These are phyloP conservation scores for Phyto melanocephala DNA, from an alignment of 2,888 invertebrate species.

Conservation along the genomic window DNA sequence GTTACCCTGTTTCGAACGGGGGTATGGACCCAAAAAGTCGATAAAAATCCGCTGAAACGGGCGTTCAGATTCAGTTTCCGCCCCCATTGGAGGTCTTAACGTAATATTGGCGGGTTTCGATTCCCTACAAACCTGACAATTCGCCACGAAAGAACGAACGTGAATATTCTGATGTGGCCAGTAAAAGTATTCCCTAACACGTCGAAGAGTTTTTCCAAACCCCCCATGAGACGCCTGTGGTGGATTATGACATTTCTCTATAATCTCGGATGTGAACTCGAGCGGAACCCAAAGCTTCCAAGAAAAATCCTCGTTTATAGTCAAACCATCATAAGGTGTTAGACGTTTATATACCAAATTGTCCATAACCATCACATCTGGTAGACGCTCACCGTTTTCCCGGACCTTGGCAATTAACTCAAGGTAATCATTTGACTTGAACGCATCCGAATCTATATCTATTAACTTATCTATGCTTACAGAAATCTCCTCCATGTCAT, in stretches of 20 bases:
- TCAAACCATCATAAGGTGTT: background rate
- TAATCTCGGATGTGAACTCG: background rate
- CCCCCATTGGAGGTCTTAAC: no score
- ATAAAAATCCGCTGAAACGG: no score
- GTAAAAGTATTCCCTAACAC: no score
- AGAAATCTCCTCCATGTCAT: background rate
- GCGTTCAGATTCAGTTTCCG: no score
- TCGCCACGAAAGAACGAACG: no score
- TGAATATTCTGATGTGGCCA: no score
- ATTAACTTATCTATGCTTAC: background rate
- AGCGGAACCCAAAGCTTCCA: no score
- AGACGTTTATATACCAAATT: background rate
- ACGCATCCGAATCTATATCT: background rate
- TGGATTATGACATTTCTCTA: background rate
- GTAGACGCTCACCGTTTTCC: background rate
- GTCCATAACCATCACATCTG: background rate
- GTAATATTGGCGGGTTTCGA: no score
- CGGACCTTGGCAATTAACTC: background rate
- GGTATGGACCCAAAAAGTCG: no score
- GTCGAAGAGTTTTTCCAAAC: no score
- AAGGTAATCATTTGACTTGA: background rate
- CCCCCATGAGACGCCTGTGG: background rate
- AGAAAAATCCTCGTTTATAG: background rate
- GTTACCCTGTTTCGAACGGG: no score
- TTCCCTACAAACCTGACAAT: no score